Base-by-base conservation (phyloP, 2,113 vertebrate genomes). In the Circaetus gallicus region DNA sequence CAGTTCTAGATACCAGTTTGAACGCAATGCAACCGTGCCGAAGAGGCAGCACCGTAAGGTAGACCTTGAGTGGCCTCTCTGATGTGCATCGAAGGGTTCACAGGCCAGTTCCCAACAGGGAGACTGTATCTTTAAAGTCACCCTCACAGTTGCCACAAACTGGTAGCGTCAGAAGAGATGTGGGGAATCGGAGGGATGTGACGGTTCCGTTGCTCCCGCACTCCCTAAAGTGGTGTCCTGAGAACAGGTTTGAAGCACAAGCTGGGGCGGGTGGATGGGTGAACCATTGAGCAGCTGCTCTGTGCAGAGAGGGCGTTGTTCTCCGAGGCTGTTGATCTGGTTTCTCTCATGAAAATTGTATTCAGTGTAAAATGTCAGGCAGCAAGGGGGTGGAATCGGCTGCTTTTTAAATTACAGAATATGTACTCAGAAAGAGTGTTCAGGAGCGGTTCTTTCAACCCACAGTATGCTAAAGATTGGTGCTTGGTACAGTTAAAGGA, bases 361-460 rank as follows among this genome's bases (percentile, higher is more conserved):
- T 91, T 86, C 66, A 26, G 29, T 65, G 61, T 34, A 36, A 72
- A 87, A 82, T 76, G 53, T n/a, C 82, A 95, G 90, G 73, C 67
- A 96, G 69, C 47, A 77, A 93, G 84, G 65, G 66, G 81, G 42
- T 88, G 70, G 73, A 92, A 96, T 47, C 1, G 0, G 4, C 85
- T 82, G 87, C 50, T 90, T 95, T 90, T 93, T 78, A 69, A 95
- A 91, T 73, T 56, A 89, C 42, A 83, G 90, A 95, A 92, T 74
- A 47, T 26, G 62, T 53, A 72, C 78, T 95, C 40, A 49, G 66
- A 85, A 67, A 36, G 42, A 76, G 47, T 12, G 42, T 52, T 93
- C 93, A 87, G 53, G 92, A 95, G 81, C 18, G 55, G 71, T 71
- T 87, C 84, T 92, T 89, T 56, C 88, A 90, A 2, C 70, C 72